Evolutionary conservation across 1,140 invertebrate genomes (phyloP), one percentile per base, ranked within the genome.

Genomic region (Ridgeia piscesae): DNA sequence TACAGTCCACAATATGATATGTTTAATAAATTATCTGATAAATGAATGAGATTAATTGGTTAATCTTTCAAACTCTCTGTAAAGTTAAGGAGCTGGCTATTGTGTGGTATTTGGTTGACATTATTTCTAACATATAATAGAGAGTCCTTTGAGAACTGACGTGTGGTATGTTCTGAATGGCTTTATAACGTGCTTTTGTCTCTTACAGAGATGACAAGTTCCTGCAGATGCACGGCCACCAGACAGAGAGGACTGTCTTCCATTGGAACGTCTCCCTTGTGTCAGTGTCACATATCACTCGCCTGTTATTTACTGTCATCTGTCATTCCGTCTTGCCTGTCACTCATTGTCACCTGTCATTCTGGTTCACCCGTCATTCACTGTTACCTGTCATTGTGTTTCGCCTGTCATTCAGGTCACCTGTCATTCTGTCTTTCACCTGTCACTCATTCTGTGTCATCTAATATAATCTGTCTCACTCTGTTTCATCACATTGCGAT

Each of bases 211-310:
- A 95, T 93, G 88, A 88, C n/a, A 94, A 94, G 91, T 95, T 95
- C 93, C 92, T 95, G 34, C 93, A 94, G 48, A 93, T 95, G 17
- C 94, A 95, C 92, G 92, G 92, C 34, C 94, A 92, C 31, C 93
- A 94, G 2, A 93, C 94, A 77, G 94, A 94, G 92, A 94, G 95
- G 27, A 95, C 95, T 33, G 93, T 94, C 33, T 95, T 95, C 92
- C 91, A 92, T n/a, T 95, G 95, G 95, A 93, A 94, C 33, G 93
- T 95, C 21, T 94, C 94, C 34, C 93, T 95, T 9, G 95, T 94
- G 95, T 95, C 93, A 94, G 94, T 91, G 91, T 42, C 34, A n/a
- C n/a, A n/a, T n/a, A n/a, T n/a, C n/a, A n/a, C n/a, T n/a, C n/a
- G n/a, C 92, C 58, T 77, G 58, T 77, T 21, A 77, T 21, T 77